Evolutionary conservation across 2,888 invertebrate genomes (phyloP).

Genomic region (Mimumesa dahlbomi): DNA sequence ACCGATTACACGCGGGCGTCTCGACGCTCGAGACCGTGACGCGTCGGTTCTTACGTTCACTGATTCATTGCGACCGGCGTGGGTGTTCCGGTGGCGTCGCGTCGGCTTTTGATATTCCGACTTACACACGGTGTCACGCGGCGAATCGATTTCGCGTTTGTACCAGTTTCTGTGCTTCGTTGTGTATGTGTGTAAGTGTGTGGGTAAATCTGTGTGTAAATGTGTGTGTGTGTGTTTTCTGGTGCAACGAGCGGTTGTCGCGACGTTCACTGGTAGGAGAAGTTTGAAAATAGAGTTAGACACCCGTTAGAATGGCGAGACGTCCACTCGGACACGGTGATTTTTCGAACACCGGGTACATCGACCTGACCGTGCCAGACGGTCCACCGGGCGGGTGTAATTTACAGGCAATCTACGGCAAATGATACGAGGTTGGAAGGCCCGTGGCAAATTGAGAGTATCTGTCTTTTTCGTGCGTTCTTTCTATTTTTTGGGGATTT

Average conservation of each 20-base stretch:
- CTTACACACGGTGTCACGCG: no score
- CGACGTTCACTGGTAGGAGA: no score
- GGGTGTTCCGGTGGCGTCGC: background rate
- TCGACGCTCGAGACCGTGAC: slow-evolving; percentile 36
- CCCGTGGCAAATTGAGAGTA: slow-evolving; percentile 42
- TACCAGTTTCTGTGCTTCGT: no score
- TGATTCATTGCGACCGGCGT: background rate
- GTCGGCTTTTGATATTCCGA: background rate
- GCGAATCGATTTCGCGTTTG: no score
- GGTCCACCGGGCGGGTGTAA: slow-evolving; percentile 51
- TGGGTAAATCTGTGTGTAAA: no score
- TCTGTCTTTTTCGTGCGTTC: slow-evolving; percentile 41
- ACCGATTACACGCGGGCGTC: slow-evolving; percentile 57
- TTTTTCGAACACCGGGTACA: slow-evolving; percentile 57
- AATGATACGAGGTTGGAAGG: slow-evolving; percentile 32
- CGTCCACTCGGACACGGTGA: no score
- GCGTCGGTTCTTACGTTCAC: background rate
- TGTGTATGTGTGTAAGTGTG: no score
- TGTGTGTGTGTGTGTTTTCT: no score
- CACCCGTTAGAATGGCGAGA: no score
- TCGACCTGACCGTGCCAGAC: slow-evolving; percentile 53
- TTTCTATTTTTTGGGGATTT: no score
- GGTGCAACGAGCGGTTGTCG: no score
- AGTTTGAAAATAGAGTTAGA: no score
- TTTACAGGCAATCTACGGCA: slow-evolving; percentile 54